phyloP scores from a whole-genome alignment of 2,888 invertebrate genomes.

The Euzetes globulus region DNA sequence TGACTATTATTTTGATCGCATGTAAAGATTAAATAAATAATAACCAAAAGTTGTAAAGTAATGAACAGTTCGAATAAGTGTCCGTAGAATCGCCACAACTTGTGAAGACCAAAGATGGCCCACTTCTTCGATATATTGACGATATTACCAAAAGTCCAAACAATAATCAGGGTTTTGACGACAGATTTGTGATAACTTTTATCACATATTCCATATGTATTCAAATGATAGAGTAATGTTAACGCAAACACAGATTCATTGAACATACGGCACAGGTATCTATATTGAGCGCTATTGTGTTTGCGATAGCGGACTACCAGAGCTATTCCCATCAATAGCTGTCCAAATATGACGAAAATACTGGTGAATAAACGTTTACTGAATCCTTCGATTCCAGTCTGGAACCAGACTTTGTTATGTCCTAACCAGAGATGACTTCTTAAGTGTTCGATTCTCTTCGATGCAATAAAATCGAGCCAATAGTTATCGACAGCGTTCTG shows the following conservation, averaged over 20 bases:
- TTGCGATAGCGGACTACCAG: not conserved
- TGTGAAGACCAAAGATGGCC: not conserved
- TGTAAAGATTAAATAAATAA: not conserved
- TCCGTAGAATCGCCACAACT: not conserved
- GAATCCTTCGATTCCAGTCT: not conserved
- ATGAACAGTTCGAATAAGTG: not conserved
- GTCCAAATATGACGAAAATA: not conserved
- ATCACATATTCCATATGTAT: not conserved
- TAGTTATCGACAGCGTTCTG: not conserved
- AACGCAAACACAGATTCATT: not conserved
- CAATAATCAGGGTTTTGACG: not conserved
- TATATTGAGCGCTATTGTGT: not conserved
- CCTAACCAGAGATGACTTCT: constrained; percentile 1
- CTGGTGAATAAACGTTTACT: not conserved
- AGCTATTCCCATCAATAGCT: not conserved
- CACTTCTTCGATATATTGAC: not conserved
- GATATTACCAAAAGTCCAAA: not conserved
- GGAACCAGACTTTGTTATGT: not conserved
- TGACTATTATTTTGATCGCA: not conserved
- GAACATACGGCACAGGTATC: not conserved
- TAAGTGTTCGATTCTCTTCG: not conserved
- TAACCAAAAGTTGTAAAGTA: not conserved
- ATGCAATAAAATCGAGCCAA: not conserved
- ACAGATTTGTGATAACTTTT: not conserved
- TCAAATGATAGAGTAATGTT: not conserved